These are phyloP conservation scores for Neomonachus schauinslandi DNA, from an alignment of 2,113 vertebrate species.

Conservation along the genomic window DNA sequence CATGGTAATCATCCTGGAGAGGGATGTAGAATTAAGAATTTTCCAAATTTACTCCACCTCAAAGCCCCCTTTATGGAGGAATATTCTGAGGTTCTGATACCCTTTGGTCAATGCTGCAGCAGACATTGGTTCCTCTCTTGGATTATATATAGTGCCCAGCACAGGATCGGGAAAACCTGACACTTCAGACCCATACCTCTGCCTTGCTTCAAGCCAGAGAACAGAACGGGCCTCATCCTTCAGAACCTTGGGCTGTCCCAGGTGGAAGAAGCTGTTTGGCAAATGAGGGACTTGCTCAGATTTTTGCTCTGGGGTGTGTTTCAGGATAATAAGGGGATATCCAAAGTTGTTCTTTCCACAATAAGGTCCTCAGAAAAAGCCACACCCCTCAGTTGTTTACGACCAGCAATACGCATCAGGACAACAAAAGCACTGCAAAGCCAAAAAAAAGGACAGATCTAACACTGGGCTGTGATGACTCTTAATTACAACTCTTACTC, in stretches of 20 bases:
- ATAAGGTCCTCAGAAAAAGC: background rate
- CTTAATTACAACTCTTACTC: background rate
- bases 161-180: background rate
- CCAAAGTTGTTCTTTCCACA: background rate
- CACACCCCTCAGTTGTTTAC: background rate
- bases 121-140: background rate
- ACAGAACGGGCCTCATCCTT: background rate
- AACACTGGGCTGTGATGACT: background rate
- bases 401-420: background rate
- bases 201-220: background rate
- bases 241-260: background rate
- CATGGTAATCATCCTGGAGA: background rate
- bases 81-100: background rate
- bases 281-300: background rate
- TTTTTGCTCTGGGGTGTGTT: background rate
- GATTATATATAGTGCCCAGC: background rate
- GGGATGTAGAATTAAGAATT: background rate
- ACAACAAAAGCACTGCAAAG: background rate
- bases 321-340: background rate
- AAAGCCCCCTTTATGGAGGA: background rate
- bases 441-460: background rate
- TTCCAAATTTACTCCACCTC: background rate
- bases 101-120: background rate
- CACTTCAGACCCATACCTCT: background rate
- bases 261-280: background rate